Conservation (phyloP, 2,888 invertebrate species). For the Drosophila borborema region DNA sequence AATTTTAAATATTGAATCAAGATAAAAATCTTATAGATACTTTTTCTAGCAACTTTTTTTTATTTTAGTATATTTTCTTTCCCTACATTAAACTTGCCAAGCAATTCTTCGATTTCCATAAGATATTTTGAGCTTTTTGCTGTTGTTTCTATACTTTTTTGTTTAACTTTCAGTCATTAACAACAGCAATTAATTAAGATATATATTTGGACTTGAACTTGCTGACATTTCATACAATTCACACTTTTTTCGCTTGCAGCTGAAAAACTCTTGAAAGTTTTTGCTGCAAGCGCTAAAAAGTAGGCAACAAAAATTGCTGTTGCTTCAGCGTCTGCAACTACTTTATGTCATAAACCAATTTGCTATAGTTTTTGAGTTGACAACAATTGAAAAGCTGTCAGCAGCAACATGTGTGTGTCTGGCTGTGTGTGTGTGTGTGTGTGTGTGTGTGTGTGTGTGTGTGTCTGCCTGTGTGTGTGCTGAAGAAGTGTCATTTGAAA, state of each 20-base stretch:
- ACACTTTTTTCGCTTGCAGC: not conserved
- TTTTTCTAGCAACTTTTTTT: too few relatives aligned
- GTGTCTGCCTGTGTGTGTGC: not conserved
- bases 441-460: not conserved
- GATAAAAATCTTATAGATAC: too few relatives aligned
- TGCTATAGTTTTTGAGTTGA: slow-evolving; percentile 12
- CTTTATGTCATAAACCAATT: not conserved
- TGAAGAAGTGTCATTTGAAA: not conserved
- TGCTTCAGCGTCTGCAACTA: not conserved
- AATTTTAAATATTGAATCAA: too few relatives aligned
- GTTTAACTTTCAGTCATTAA: not conserved
- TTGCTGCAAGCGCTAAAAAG: slow-evolving; percentile 17
- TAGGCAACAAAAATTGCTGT: slow-evolving; percentile 18
- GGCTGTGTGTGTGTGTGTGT: not conserved
- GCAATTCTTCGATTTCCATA: not conserved
- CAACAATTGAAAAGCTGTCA: slow-evolving; percentile 42
- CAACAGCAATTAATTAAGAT: not conserved
- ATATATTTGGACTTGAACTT: not conserved
- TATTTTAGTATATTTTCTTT: too few relatives aligned
- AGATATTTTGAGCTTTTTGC: not conserved
- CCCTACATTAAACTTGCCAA: not conserved
- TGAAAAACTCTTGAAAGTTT: not conserved
- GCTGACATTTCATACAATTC: not conserved
- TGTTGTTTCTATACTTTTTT: not conserved
- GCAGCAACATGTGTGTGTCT: not conserved